Evolutionary conservation across 2,888 invertebrate species (phyloP).

Genomic region (Stegana nigrithorax): DNA sequence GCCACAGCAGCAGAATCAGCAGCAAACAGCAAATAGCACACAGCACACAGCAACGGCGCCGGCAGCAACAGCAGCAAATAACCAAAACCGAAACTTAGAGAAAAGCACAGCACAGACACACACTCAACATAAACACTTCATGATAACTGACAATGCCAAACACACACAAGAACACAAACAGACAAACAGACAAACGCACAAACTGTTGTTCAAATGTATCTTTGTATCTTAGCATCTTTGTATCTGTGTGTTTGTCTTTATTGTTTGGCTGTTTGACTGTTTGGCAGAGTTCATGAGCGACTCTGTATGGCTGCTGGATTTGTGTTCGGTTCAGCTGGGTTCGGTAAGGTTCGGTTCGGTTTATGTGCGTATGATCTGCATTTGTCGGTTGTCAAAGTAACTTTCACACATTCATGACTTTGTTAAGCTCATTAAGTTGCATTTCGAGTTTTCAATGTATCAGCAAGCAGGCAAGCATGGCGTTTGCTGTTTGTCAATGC

Average conservation of each 20-base stretch:
- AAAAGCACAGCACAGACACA: no score
- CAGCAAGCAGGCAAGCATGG: constrained; percentile 31
- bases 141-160: not conserved
- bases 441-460: constrained; percentile 51
- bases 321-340: no score
- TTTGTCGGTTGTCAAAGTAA: constrained; percentile 60
- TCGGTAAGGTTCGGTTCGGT: not conserved
- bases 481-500: no score
- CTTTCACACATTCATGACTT: constrained; percentile 62
- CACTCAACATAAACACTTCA: no score
- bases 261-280: not conserved
- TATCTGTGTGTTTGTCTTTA: not conserved
- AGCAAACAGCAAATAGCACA: no score
- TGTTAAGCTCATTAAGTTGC: constrained; percentile 61
- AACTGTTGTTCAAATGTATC: not conserved
- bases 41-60: no score
- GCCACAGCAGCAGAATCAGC: no score
- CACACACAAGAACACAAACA: not conserved
- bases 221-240: not conserved
- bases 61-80: no score
- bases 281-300: no score
- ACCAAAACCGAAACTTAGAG: not conserved
- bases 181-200: not conserved
- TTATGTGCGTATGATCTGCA: constrained; percentile 39
- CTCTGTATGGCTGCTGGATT: no score